Evolutionary conservation across 2,888 invertebrate species (phyloP).

Genomic region (Clepsis dumicolana): DNA sequence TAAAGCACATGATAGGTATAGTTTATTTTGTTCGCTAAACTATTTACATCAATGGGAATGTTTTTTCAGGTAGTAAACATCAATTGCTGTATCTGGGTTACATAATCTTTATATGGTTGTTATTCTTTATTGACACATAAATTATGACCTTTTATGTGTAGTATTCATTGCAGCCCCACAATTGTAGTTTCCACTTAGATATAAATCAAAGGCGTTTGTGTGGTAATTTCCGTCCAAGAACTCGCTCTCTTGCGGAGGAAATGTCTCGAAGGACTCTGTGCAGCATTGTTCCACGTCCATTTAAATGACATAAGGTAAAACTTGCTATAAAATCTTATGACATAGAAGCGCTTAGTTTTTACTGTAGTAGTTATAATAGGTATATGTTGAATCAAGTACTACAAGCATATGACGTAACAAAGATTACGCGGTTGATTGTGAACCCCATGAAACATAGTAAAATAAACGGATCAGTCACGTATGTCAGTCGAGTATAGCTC

Average conservation of each 20-base stretch:
- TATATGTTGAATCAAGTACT: too few relatives aligned
- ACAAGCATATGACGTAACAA: background rate
- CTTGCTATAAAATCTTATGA: background rate
- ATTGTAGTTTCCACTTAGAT: constrained; percentile 27
- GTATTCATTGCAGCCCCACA: background rate
- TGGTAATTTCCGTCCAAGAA: constrained; percentile 35
- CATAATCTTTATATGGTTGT: too few relatives aligned
- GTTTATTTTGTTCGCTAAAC: constrained; percentile 3
- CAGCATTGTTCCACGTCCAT: constrained; percentile 7
- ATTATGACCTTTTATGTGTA: background rate
- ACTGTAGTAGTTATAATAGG: background rate
- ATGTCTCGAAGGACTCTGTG: constrained; percentile 7
- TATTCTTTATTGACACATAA: constrained; percentile 3
- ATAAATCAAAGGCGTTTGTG: constrained; percentile 36
- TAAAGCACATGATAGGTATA: background rate
- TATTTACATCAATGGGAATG: background rate
- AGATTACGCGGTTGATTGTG: background rate
- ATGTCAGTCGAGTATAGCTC: too few relatives aligned
- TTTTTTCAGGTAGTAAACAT: too few relatives aligned
- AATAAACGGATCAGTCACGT: too few relatives aligned
- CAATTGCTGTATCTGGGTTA: too few relatives aligned
- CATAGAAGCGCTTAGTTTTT: background rate
- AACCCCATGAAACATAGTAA: too few relatives aligned
- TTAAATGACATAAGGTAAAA: constrained; percentile 26
- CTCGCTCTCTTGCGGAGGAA: constrained; percentile 25